Conservation (phyloP, 1,140 invertebrate genomes). For the Brachionus asplanchnoidis region DNA sequence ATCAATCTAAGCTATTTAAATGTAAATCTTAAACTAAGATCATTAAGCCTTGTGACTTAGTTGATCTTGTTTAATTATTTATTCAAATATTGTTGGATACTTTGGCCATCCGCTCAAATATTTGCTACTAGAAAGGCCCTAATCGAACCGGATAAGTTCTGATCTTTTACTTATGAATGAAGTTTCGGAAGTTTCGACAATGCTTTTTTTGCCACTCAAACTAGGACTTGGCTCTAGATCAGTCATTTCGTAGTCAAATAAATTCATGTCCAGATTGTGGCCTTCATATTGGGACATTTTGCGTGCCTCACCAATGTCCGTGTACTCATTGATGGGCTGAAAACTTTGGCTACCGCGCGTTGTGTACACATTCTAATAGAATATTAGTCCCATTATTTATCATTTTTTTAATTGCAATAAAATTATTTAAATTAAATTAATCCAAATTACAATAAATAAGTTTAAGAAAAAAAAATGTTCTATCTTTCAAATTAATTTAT, state of each 20-base stretch:
- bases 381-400: neutral
- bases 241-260: neutral
- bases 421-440: neutral
- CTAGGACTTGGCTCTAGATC: neutral
- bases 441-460: no score
- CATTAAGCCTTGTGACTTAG: neutral
- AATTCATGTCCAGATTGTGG: neutral
- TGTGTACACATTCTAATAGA: neutral
- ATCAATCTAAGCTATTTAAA: constrained; percentile 14
- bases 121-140: neutral
- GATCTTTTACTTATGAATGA: neutral
- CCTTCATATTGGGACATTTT: constrained; percentile 1
- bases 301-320: neutral
- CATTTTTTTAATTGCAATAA: neutral
- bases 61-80: constrained; percentile 24
- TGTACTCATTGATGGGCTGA: neutral
- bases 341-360: neutral
- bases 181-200: constrained; percentile 1
- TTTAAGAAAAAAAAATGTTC: no score
- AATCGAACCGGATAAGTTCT: neutral
- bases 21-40: constrained; percentile 17
- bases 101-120: neutral
- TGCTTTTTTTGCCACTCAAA: neutral
- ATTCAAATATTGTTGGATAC: neutral
- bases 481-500: no score